phyloP scores from a whole-genome alignment of 2,888 invertebrate genomes.

The Drosophila lacicola region DNA sequence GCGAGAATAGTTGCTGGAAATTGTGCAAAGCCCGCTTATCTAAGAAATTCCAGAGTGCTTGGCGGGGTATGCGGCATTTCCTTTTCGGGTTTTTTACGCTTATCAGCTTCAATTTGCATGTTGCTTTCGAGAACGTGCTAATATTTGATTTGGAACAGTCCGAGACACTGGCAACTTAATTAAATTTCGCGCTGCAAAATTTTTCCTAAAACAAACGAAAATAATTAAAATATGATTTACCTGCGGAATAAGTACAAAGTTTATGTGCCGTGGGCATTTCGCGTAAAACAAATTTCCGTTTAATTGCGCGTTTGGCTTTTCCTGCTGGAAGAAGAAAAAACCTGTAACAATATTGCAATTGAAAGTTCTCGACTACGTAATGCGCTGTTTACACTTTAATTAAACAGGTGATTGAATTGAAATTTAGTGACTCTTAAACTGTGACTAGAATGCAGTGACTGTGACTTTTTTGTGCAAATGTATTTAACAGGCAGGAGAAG shows the following conservation, averaged over 20 bases:
- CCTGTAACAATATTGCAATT: not conserved
- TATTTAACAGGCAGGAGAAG: too few relatives aligned
- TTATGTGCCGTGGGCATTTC: not conserved
- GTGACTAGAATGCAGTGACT: too few relatives aligned
- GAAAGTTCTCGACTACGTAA: not conserved
- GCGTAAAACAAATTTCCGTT: constrained; percentile 37
- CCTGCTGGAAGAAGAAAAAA: not conserved
- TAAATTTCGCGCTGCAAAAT: constrained; percentile 20
- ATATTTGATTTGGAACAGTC: constrained; percentile 38
- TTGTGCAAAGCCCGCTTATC: constrained; percentile 40
- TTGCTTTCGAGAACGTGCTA: constrained; percentile 33
- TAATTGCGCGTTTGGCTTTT: constrained; percentile 26
- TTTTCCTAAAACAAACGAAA: constrained; percentile 1
- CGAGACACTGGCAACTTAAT: constrained; percentile 34
- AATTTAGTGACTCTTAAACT: too few relatives aligned
- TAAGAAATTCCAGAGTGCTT: constrained; percentile 21
- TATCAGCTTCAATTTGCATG: constrained; percentile 57
- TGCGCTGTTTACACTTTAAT: not conserved
- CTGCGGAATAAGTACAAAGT: constrained; percentile 1
- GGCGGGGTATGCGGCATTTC: constrained; percentile 24
- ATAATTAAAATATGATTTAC: constrained; percentile 2
- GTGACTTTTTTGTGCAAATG: too few relatives aligned
- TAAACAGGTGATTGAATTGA: too few relatives aligned
- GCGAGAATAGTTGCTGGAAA: constrained; percentile 8
- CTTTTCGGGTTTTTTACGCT: constrained; percentile 21